Evolutionary conservation across 1,140 invertebrate genomes (phyloP).

Genomic region (Brachystomella parvula): DNA sequence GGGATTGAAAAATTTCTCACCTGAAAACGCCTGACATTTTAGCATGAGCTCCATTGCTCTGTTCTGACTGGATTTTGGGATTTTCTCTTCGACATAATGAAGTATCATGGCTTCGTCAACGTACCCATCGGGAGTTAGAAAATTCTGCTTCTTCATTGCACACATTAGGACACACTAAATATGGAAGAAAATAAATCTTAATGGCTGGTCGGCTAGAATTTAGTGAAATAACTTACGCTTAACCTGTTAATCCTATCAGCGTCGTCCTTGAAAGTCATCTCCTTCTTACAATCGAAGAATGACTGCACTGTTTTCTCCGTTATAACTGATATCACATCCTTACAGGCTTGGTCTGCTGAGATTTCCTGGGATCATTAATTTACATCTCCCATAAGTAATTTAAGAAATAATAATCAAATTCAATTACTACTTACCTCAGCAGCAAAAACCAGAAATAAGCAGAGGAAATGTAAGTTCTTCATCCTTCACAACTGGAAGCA

Average conservation of each 20-base stretch:
- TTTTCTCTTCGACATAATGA: slow-evolving; percentile 3
- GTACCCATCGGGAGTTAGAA: slow-evolving; percentile 13
- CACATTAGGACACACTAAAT: slow-evolving; percentile 10
- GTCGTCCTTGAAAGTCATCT: background rate
- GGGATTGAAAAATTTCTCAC: background rate
- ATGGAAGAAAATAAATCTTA: background rate
- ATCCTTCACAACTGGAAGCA: background rate
- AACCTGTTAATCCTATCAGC: background rate
- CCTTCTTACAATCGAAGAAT: slow-evolving; percentile 11
- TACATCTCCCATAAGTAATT: too few relatives aligned
- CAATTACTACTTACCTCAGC: background rate
- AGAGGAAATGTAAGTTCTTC: background rate
- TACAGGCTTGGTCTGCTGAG: background rate
- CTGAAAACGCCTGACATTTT: background rate
- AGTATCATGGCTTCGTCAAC: slow-evolving; percentile 1
- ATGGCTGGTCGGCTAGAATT: background rate
- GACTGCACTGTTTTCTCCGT: slow-evolving; percentile 1
- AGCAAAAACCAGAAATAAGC: background rate
- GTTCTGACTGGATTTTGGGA: background rate
- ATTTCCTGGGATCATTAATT: too few relatives aligned
- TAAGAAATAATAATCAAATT: background rate
- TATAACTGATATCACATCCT: slow-evolving; percentile 2
- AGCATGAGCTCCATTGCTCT: slow-evolving; percentile 1
- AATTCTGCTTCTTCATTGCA: slow-evolving; percentile 9
- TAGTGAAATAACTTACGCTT: background rate